phyloP scores from a whole-genome alignment of 35 echinoderm and acorn worm genomes.

The Heliocidaris tuberculata region DNA sequence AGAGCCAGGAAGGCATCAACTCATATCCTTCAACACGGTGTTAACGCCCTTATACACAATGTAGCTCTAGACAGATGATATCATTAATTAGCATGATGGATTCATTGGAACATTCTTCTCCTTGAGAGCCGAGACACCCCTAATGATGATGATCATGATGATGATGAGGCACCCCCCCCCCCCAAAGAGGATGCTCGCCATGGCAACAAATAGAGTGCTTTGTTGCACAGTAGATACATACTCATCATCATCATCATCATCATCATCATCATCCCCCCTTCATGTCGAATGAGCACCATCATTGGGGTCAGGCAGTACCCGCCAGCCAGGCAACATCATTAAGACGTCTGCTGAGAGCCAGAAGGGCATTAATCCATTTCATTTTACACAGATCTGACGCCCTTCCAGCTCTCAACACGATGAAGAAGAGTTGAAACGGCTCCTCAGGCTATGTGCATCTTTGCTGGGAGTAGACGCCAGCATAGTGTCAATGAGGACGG shows the following conservation, averaged over 20 bases:
- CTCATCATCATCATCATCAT: no score
- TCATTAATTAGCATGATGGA: conserved; percentile 11
- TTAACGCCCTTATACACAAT: not conserved
- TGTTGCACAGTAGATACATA: not conserved
- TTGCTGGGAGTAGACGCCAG: not conserved
- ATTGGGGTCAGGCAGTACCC: not conserved
- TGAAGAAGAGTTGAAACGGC: not conserved
- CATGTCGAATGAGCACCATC: not conserved
- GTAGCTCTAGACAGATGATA: not conserved
- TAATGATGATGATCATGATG: no score
- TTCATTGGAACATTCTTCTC: not conserved
- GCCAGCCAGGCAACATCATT: not conserved
- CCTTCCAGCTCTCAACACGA: not conserved
- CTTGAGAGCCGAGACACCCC: not conserved
- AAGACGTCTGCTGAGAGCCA: not conserved
- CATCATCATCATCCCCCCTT: not conserved
- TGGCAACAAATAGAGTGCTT: not conserved
- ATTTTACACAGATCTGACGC: not conserved
- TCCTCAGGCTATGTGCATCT: not conserved
- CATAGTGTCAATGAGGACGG: not conserved
- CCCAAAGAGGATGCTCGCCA: no score
- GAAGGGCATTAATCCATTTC: not conserved
- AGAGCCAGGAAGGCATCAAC: no score
- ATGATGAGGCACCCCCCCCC: no score
- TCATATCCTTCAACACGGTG: no score